These are phyloP conservation scores for Tachysurus fulvidraco DNA, from an alignment of 2,113 vertebrate species.

Conservation along the genomic window DNA sequence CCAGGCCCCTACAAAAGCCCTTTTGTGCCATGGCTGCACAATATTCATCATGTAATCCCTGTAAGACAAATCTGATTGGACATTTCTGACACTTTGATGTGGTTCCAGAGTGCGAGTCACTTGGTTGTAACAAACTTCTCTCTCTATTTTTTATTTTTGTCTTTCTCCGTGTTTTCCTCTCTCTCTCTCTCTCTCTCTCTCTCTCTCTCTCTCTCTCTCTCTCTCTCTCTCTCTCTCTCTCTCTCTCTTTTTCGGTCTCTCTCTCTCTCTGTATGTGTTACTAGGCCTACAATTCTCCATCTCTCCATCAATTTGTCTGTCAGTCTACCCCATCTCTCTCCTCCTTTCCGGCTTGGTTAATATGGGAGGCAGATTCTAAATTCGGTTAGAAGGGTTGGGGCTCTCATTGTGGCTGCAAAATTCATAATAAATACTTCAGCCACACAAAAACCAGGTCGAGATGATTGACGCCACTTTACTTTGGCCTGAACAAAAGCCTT, in stretches of 20 bases:
- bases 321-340: conserved; percentile 44
- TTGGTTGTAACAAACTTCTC: conserved; percentile 78
- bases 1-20: conserved; percentile 78
- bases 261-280: conserved; percentile 39
- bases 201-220: background rate
- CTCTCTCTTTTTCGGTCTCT: background rate
- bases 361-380: conserved; percentile 63
- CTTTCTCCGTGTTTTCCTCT: conserved; percentile 34
- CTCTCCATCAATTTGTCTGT: conserved; percentile 2
- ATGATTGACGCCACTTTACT: conserved; percentile 84
- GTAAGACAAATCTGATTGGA: conserved; percentile 88
- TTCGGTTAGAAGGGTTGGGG: conserved; percentile 52
- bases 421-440: conserved; percentile 81
- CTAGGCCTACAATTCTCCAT: conserved; percentile 15
- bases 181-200: conserved; percentile 64
- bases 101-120: conserved; percentile 78
- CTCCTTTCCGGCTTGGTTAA: conserved; percentile 63
- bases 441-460: conserved; percentile 72
- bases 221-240: background rate
- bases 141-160: conserved; percentile 18
- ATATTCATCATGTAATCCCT: conserved; percentile 88
- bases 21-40: conserved; percentile 79
- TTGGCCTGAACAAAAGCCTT: conserved; percentile 75
- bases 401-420: conserved; percentile 77
- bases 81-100: conserved; percentile 85